Percentiles rank a stretch among this genome's conserved stretches.
phyloP scores from a whole-genome alignment of 2,797 vertebrate genomes.

The Cynopterus sphinx region DNA sequence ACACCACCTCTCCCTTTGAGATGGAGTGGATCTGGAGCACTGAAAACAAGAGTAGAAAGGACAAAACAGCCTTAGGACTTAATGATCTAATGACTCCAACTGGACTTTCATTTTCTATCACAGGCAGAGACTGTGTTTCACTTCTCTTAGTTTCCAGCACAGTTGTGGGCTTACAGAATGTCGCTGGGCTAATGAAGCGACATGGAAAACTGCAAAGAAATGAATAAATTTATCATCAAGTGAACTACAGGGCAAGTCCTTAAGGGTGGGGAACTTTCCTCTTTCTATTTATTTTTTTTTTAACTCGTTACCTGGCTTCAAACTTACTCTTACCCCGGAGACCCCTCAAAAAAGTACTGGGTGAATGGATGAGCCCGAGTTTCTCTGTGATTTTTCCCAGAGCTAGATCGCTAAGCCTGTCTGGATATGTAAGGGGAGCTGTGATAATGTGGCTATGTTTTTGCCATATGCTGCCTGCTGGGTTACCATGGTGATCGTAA shows the following conservation, averaged over 20 bases:
- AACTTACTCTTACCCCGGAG: not conserved
- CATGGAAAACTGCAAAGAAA: not conserved
- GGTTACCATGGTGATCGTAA: conserved; percentile 49
- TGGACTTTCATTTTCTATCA: not conserved
- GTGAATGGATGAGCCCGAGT: not conserved
- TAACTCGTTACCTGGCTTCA: not conserved
- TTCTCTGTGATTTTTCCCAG: not conserved
- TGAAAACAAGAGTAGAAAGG: not conserved
- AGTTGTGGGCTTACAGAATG: not conserved
- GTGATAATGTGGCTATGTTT: not conserved
- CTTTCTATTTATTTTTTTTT: not conserved
- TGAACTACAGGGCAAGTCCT: not conserved
- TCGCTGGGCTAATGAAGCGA: not conserved
- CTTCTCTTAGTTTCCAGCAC: not conserved
- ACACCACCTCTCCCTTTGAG: not conserved
- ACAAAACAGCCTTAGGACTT: not conserved
- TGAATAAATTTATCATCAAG: not conserved
- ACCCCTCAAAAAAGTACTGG: not conserved
- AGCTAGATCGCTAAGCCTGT: not conserved
- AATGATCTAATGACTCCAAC: not conserved
- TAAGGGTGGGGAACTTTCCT: not conserved
- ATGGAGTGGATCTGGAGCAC: not conserved
- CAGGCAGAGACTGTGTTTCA: not conserved
- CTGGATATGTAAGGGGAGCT: not conserved
- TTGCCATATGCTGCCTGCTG: not conserved